A percentile compares a stretch with the other conserved stretches of the same genome.
These are phyloP conservation scores for Siphonodentalium dalli DNA, from an alignment of 2,888 invertebrate genomes.

Conservation along the genomic window DNA sequence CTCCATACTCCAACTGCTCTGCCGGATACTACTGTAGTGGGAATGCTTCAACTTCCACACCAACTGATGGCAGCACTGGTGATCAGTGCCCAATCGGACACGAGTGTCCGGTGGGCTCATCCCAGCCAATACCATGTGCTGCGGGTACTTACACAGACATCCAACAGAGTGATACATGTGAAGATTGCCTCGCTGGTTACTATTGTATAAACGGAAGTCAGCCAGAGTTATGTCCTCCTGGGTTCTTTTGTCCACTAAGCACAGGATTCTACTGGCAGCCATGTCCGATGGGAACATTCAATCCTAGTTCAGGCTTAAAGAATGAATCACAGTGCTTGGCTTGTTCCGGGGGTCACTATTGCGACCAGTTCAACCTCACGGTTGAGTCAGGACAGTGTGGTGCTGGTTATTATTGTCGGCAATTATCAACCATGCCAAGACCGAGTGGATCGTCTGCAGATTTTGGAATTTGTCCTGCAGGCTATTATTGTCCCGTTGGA, in stretches of 20 bases:
- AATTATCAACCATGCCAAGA: conserved; percentile 44
- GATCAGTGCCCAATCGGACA: conserved; percentile 46
- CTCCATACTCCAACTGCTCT: conserved; percentile 47
- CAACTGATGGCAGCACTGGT: conserved; percentile 47
- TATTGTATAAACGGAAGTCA: conserved; percentile 51
- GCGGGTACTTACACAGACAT: conserved; percentile 50
- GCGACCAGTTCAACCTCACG: conserved; percentile 48
- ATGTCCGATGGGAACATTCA: conserved; percentile 59
- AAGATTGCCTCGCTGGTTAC: conserved; percentile 48
- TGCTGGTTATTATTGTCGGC: conserved; percentile 55
- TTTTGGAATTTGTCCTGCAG: conserved; percentile 54
- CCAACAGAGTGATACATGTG: conserved; percentile 39
- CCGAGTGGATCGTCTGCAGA: conserved; percentile 43
- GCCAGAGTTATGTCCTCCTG: conserved; percentile 51
- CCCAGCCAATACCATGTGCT: conserved; percentile 43
- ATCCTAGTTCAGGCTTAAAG: conserved; percentile 38
- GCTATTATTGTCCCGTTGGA: conserved; percentile 52
- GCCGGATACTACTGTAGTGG: conserved; percentile 47
- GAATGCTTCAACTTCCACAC: conserved; percentile 37
- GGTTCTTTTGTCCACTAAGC: conserved; percentile 51
- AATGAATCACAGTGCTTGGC: conserved; percentile 50
- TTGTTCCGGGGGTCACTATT: conserved; percentile 58
- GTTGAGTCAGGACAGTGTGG: conserved; percentile 51
- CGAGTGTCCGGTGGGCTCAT: conserved; percentile 54
- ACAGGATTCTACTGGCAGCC: conserved; percentile 51